Percentiles rank a stretch among this genome's conserved stretches.
Evolutionary conservation across 2,113 vertebrate species (phyloP).

Genomic region (Osmerus mordax): DNA sequence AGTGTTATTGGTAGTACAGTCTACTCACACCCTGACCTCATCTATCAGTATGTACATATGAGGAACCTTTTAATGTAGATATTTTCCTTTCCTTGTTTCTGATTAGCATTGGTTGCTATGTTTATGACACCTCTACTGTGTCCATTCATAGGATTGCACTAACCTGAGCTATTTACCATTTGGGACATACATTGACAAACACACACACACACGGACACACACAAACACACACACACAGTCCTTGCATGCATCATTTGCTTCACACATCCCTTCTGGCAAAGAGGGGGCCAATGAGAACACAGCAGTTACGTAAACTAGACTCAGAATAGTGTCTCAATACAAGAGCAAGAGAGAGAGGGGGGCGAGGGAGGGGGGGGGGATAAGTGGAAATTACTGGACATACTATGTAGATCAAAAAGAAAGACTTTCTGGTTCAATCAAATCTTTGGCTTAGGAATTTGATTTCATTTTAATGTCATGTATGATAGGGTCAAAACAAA

Average conservation of each 20-base stretch:
- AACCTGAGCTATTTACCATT: conserved; percentile 19
- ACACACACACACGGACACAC: neutral
- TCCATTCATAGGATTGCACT: conserved; percentile 6
- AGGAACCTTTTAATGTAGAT: too few relatives aligned
- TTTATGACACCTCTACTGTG: neutral
- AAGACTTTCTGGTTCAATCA: too few relatives aligned
- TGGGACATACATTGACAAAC: conserved; percentile 10
- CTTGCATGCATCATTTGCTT: conserved; percentile 10
- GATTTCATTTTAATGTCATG: too few relatives aligned
- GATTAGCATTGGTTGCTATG: too few relatives aligned
- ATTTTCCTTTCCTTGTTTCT: too few relatives aligned
- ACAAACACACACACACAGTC: neutral
- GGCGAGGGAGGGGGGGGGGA: neutral
- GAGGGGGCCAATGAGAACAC: neutral
- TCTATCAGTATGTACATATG: too few relatives aligned
- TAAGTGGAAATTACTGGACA: neutral
- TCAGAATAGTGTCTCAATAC: conserved; percentile 1
- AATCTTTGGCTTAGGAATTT: too few relatives aligned
- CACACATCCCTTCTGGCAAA: conserved; percentile 1
- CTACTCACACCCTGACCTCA: too few relatives aligned
- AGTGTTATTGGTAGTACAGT: too few relatives aligned
- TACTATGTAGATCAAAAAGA: neutral
- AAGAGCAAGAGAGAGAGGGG: neutral
- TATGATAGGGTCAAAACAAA: too few relatives aligned
- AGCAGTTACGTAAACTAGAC: conserved; percentile 32